phyloP scores from a whole-genome alignment of 2,113 vertebrate species.

The Piprites chloris region DNA sequence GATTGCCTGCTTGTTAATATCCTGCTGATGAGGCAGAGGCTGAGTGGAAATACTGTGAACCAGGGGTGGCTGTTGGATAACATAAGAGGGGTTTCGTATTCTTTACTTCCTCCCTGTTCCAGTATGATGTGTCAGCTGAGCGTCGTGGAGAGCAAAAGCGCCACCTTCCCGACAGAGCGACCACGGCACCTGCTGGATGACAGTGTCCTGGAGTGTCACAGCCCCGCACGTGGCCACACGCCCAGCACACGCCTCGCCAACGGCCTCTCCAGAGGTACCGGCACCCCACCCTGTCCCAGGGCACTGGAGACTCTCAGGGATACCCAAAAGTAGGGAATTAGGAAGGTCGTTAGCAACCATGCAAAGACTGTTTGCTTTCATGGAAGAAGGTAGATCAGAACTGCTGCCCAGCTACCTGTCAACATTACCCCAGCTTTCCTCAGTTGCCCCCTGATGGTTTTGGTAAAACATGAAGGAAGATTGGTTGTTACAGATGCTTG shows the following conservation, averaged over 20 bases:
- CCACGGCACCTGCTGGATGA: slow-evolving; percentile 93
- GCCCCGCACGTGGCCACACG: slow-evolving; percentile 76
- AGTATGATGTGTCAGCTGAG: slow-evolving; percentile 94
- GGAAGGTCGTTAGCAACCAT: not conserved
- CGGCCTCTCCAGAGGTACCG: slow-evolving; percentile 71
- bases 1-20: not conserved
- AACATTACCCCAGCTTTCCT: not conserved
- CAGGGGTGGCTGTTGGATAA: not conserved
- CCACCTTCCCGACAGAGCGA: slow-evolving; percentile 89
- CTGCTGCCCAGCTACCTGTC: not conserved
- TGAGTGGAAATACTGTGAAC: not conserved
- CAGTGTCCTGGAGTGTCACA: slow-evolving; percentile 92
- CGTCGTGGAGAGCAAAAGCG: slow-evolving; percentile 90
- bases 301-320: not conserved
- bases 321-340: not conserved
- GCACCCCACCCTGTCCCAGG: not conserved
- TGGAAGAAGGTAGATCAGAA: not conserved
- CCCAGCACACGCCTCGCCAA: slow-evolving; percentile 78
- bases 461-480: not conserved
- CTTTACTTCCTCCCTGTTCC: slow-evolving; percentile 40
- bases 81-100: slow-evolving; percentile 4
- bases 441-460: not conserved
- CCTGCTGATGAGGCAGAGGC: not conserved
- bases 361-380: not conserved
- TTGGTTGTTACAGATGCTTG: not conserved